Percentiles rank a stretch among this genome's conserved stretches.
Evolutionary conservation across 2,888 invertebrate species (phyloP).

Genomic region (Papilio demoleus): DNA sequence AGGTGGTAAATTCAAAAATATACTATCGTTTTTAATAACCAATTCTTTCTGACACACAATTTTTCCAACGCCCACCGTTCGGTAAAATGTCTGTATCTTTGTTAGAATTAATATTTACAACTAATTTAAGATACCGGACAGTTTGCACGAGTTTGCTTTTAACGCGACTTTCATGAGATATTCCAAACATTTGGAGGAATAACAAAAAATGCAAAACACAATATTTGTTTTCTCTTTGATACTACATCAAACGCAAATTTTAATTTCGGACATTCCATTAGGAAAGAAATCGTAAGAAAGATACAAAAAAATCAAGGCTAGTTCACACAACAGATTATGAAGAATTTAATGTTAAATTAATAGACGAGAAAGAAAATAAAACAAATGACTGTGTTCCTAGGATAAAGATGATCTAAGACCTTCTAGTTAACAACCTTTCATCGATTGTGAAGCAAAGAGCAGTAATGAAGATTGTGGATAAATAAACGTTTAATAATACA

Average conservation of each 20-base stretch:
- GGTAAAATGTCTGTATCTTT: not conserved
- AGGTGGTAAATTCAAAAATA: too few species aligned
- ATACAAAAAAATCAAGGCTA: constrained; percentile 40
- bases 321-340: not conserved
- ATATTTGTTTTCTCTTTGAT: constrained; percentile 46
- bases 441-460: not conserved
- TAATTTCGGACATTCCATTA: constrained; percentile 49
- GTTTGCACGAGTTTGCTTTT: constrained; percentile 1
- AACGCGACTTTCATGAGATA: not conserved
- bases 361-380: not conserved
- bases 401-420: not conserved
- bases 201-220: constrained; percentile 39
- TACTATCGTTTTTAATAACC: too few species aligned
- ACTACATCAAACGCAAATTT: constrained; percentile 47
- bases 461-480: not conserved
- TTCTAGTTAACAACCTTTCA: not conserved
- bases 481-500: not conserved
- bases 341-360: not conserved
- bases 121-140: not conserved
- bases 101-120: constrained; percentile 19
- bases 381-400: not conserved
- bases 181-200: constrained; percentile 22
- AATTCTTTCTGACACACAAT: not conserved
- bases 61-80: constrained; percentile 11
- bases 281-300: constrained; percentile 34